Base-by-base conservation (phyloP, 2,797 vertebrate species). In the Ambastaia sidthimunki region DNA sequence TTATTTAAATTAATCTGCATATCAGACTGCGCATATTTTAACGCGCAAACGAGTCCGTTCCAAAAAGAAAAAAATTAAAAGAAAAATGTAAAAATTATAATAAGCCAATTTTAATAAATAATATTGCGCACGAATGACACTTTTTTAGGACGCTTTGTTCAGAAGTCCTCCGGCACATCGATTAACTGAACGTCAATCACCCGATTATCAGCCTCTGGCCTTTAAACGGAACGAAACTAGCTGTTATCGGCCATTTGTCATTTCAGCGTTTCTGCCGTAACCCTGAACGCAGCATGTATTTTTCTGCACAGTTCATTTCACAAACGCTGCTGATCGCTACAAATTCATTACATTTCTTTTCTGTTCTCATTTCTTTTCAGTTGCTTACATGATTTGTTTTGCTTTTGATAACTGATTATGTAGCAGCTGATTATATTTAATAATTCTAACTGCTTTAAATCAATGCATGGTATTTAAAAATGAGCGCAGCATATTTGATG, bases 51-150 rank as follows among this genome's bases (percentile, higher is more conserved):
- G n/a, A 34, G 44, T 52, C 16, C 15, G 16, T 18, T 52, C 48
- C 3, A 41, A 54, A 57, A 55, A 4, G 3, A n/a, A 19, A 9
- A 16, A 12, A 3, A 50, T 37, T 4, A 1, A 16, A 34, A 19
- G 18, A 7, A 1, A 16, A 48, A 9, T 12, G 25, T 37, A 48
- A 62, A 63, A 12, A 18, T 21, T 71, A 21, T 34, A 47, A 28
- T n/a, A 41, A n/a, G 86, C 86, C 41, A 41, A 37, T 91, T 91
- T n/a, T 90, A 91, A 91, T 85, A 48, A 31, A 66, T 82, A 87
- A 85, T 87, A 78, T 86, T 83, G 89, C 90, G 92, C 92, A 90
- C 89, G 80, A 89, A 89, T 90, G 82, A 91, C 90, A 90, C 86
- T 86, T 48, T 3, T n/a, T 19, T 41, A 48, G 41, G 21, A 68